Base-by-base conservation (phyloP, 2,113 vertebrate species). In the Polyodon spathula region DNA sequence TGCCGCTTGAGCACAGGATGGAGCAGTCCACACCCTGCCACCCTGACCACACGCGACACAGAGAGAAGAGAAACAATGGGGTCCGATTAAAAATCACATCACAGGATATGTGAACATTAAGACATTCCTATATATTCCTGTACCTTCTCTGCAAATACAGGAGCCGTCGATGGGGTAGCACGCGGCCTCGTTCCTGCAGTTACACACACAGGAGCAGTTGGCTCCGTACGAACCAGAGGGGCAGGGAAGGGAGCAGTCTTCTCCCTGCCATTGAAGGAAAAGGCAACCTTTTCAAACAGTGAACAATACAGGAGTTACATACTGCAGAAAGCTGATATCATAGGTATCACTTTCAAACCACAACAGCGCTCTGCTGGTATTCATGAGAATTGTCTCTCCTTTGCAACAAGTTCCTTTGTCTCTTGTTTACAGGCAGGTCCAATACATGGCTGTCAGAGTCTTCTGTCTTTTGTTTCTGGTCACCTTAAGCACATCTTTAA, bases 11-110 rank as follows among this genome's bases (percentile, higher is more conserved):
- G 50, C 96, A 99, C 0, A 90, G 89, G 64, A 94, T 85, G 54
- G 91, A 86, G 62, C 96, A 99, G 67, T 97, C 94, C 12, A 86
- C 81, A 38, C 96, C 94, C 72, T 93, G 94, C 95, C 96, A 98
- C 8, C 95, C 96, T 99, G 60, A 9, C n/a, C n/a, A n/a, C n/a
- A n/a, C n/a, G n/a, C n/a, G 56, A 68, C 7, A 52, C 38, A 59
- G 40, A 50, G 54, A 9, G 12, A 41, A 51, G 10, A 50, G 46
- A 50, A 14, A 50, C 10, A 50, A 14, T 7, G 46, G 11, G 46
- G n/a, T n/a, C n/a, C n/a, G 46, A 50, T 50, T 7, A 50, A 5
- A 12, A 14, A 50, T 12, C 46, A 50, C 46, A 50, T 5, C 6
- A n/a, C 16, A 8, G 2, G 37, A 39, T 6, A 5, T 7, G 37